Percentiles rank a stretch among this genome's conserved stretches.
Evolutionary conservation across 2,113 vertebrate species (phyloP).

Genomic region (Nansenia antarctica): DNA sequence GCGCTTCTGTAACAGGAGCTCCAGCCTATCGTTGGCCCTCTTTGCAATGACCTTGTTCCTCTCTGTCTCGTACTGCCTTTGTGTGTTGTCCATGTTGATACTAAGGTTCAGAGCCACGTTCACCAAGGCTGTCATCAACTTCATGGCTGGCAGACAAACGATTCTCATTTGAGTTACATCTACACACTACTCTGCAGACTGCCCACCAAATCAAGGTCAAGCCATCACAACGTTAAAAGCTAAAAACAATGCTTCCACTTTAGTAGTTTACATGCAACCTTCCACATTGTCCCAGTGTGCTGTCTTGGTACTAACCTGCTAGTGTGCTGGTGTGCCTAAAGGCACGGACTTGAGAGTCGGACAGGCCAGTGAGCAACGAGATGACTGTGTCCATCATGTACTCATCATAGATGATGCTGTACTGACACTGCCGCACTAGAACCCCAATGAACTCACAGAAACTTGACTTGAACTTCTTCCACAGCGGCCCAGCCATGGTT

Average conservation of each 20-base stretch:
- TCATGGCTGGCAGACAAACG: slow-evolving; percentile 84
- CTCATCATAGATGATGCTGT: slow-evolving; percentile 99
- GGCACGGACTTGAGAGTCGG: slow-evolving; percentile 97
- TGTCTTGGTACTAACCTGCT: slow-evolving; percentile 79
- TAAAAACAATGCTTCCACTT: too few relatives aligned
- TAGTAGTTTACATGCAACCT: background rate
- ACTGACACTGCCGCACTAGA: slow-evolving; percentile 96
- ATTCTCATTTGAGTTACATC: background rate
- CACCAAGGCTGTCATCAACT: slow-evolving; percentile 98
- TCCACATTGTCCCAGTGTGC: background rate
- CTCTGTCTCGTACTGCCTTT: slow-evolving; percentile 96
- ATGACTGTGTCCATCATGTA: slow-evolving; percentile 99
- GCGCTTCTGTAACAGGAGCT: slow-evolving; percentile 94
- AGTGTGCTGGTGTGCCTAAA: slow-evolving; percentile 99
- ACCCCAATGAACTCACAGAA: slow-evolving; percentile 99
- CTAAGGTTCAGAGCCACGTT: slow-evolving; percentile 98
- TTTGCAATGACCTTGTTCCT: slow-evolving; percentile 97
- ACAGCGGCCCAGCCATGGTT: slow-evolving; percentile 96
- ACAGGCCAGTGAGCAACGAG: slow-evolving; percentile 96
- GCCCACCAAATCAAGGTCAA: background rate
- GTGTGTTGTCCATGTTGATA: slow-evolving; percentile 99
- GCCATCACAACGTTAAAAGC: background rate
- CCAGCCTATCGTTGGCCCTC: slow-evolving; percentile 93
- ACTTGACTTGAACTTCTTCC: slow-evolving; percentile 98
- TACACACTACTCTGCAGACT: background rate